phyloP scores from a whole-genome alignment of 1,140 invertebrate genomes.

The Caenorhabditis brenneri region DNA sequence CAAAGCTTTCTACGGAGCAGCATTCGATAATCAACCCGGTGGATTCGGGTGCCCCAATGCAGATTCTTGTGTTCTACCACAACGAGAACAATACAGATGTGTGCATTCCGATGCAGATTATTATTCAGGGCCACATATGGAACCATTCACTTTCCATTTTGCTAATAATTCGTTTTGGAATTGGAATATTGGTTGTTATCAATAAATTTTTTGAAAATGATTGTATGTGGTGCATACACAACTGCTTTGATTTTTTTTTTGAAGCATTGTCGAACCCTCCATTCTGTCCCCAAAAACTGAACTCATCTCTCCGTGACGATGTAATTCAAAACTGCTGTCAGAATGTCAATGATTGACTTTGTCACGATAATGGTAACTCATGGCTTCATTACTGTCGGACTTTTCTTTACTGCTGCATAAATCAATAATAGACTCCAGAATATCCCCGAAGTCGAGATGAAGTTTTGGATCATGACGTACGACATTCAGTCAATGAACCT shows the following conservation, averaged over 20 bases:
- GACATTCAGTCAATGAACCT: background rate
- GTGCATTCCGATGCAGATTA: background rate
- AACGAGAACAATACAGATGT: background rate
- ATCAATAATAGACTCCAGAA: background rate
- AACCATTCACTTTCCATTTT: background rate
- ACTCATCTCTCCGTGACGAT: background rate
- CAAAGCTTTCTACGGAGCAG: background rate
- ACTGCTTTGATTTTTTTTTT: too few relatives aligned
- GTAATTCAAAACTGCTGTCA: background rate
- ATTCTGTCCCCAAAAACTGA: too few relatives aligned
- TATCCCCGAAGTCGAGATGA: background rate
- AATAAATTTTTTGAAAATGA: background rate
- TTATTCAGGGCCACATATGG: background rate
- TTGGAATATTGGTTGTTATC: background rate
- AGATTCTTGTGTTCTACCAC: background rate
- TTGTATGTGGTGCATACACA: too few relatives aligned
- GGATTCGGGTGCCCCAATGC: background rate
- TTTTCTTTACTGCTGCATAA: background rate
- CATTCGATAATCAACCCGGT: background rate
- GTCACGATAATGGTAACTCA: background rate
- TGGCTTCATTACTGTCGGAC: background rate
- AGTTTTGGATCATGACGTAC: background rate
- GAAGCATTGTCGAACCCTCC: too few relatives aligned
- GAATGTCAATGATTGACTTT: background rate
- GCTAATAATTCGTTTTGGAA: background rate